Conservation (phyloP, 1,140 invertebrate genomes). For the Chrysomallon squamiferum region DNA sequence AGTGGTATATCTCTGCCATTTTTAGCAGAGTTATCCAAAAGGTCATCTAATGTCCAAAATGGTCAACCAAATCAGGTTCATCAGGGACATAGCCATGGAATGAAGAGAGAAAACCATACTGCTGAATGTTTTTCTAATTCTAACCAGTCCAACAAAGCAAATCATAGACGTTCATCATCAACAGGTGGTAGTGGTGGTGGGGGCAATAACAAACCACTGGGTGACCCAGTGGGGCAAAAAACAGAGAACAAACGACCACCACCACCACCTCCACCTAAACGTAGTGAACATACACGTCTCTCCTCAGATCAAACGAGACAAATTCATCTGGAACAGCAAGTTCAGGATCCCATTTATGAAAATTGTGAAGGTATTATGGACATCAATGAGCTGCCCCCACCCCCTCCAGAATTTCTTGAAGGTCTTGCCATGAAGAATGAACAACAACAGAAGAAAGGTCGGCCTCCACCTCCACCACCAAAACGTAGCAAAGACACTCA, state of each 20-base stretch:
- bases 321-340: not conserved
- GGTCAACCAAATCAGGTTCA: slow-evolving; percentile 12
- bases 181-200: slow-evolving; percentile 16
- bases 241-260: slow-evolving; percentile 25
- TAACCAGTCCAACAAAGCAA: slow-evolving; percentile 7
- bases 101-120: not conserved
- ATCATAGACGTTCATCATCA: slow-evolving; percentile 25
- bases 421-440: slow-evolving; percentile 31
- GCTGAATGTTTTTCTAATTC: slow-evolving; percentile 8
- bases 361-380: slow-evolving; percentile 54
- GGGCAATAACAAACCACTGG: slow-evolving; percentile 12
- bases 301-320: slow-evolving; percentile 21
- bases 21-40: slow-evolving; percentile 24
- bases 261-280: slow-evolving; percentile 55
- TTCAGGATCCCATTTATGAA: slow-evolving; percentile 43
- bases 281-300: slow-evolving; percentile 52
- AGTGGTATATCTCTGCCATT: slow-evolving; percentile 28
- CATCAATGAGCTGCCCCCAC: slow-evolving; percentile 55
- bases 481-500: slow-evolving; percentile 52
- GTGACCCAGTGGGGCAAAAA: slow-evolving; percentile 7
- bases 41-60: slow-evolving; percentile 2
- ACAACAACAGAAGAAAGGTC: slow-evolving; percentile 28
- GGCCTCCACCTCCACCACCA: slow-evolving; percentile 51
- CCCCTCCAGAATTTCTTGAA: slow-evolving; percentile 54
- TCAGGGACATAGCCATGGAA: slow-evolving; percentile 11